Base-by-base conservation (phyloP, 2,113 vertebrate species). In the Passer montanus region DNA sequence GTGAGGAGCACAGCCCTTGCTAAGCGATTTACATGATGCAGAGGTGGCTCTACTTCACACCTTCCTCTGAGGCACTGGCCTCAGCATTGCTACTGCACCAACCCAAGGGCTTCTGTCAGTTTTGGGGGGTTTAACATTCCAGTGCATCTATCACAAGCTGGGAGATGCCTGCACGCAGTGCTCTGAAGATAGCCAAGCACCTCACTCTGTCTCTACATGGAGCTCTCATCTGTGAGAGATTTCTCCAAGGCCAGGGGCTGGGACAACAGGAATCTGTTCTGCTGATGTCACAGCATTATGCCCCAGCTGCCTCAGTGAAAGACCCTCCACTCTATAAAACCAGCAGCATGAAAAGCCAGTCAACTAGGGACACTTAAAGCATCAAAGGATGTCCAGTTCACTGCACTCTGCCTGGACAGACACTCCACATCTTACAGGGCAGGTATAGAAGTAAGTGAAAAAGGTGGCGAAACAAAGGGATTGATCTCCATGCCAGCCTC, bases 1-100 rank as follows among this genome's bases (percentile, higher is more conserved):
- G 96, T 64, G 93, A 93, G 87, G 90, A 97, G 93, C 89, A 92
- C 82, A 68, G 67, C 90, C 93, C 83, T 83, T 9, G 80, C 60
- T 2, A 0, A 95, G 85, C 0, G 2, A 95, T 60, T 79, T 46
- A 74, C 22, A 62, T 35, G 30, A 58, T 16, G 69, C 72, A 43
- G 56, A 4, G 15, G 39, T 6, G 70, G 72, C 72, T 86, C 67
- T 72, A 49, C 50, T n/a, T 86, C 75, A 31, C 69, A 31, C 55
- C 56, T 67, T 30, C 63, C 62, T 35, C 84, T 43, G 35, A 52
- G 68, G 66, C 44, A 68, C 47, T 3, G 22, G 67, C 58, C 78
- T 73, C 63, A 22, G 77, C 43, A n/a, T 9, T 0, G 0, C 58
- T 47, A 46, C 63, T 58, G 35, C 68, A n/a, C 39, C 4, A 0